phyloP scores from a whole-genome alignment of 2,888 invertebrate genomes.

The Rutpela maculata region DNA sequence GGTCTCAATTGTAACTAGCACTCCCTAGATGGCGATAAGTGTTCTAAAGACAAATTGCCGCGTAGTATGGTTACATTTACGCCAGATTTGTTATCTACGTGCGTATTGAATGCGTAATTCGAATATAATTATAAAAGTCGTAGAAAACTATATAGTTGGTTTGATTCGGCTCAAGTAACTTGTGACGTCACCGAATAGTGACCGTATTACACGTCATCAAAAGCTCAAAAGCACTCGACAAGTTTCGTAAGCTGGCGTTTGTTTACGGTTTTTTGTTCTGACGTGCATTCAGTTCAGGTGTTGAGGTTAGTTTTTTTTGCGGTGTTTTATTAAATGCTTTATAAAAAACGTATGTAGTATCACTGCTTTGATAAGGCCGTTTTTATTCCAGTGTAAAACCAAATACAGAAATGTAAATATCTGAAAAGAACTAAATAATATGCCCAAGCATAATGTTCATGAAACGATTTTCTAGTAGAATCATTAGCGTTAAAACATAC shows the following conservation, averaged over 20 bases:
- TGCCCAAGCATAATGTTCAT: neutral
- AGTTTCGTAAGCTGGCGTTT: neutral
- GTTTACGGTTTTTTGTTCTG: constrained; percentile 3
- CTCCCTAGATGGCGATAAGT: no score
- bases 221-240: neutral
- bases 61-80: no score
- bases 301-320: constrained; percentile 7
- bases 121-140: no score
- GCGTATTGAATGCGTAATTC: no score
- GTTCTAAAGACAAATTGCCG: no score
- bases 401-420: neutral
- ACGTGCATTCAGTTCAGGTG: neutral
- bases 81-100: no score
- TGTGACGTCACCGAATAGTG: no score
- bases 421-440: neutral
- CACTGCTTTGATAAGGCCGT: neutral
- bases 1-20: no score
- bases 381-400: neutral
- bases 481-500: neutral
- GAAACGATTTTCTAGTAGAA: neutral
- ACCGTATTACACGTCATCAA: no score
- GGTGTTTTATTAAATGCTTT: neutral
- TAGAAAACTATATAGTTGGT: no score
- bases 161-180: no score
- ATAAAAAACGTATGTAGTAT: neutral